Conservation (phyloP, 2,113 vertebrate genomes). For the Orycteropus afer region DNA sequence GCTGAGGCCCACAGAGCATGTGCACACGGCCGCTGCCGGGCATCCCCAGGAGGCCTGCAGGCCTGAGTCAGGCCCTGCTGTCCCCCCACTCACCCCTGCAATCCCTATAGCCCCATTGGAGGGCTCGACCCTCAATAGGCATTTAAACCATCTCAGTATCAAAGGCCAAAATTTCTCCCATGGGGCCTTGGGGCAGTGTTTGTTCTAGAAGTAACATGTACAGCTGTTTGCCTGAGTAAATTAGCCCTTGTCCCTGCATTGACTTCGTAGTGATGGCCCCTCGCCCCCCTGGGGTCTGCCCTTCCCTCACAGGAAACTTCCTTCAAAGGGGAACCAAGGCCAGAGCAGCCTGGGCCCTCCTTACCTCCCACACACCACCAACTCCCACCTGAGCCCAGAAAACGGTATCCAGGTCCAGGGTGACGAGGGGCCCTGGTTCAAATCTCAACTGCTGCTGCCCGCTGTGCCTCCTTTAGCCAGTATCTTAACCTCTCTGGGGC, state of each 20-base stretch:
- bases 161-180: neutral
- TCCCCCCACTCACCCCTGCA: neutral
- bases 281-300: neutral
- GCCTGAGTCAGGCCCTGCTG: neutral
- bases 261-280: neutral
- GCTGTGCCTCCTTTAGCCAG: neutral
- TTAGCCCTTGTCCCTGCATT: neutral
- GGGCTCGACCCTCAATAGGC: neutral
- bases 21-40: neutral
- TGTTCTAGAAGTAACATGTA: neutral
- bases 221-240: neutral
- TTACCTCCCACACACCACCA: too few species aligned
- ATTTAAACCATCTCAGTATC: neutral
- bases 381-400: too few species aligned
- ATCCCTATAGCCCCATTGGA: neutral
- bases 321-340: neutral
- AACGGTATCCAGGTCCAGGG: too few species aligned
- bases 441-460: neutral
- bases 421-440: too few species aligned
- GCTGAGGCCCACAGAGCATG: neutral
- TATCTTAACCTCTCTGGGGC: neutral
- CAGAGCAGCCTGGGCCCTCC: too few species aligned
- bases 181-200: conserved; percentile 49
- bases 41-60: neutral
- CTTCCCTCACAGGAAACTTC: neutral